A percentile compares a stretch with the other conserved stretches of the same genome.
phyloP scores from a whole-genome alignment of 2,888 invertebrate genomes.

The Ophion ventricosus region DNA sequence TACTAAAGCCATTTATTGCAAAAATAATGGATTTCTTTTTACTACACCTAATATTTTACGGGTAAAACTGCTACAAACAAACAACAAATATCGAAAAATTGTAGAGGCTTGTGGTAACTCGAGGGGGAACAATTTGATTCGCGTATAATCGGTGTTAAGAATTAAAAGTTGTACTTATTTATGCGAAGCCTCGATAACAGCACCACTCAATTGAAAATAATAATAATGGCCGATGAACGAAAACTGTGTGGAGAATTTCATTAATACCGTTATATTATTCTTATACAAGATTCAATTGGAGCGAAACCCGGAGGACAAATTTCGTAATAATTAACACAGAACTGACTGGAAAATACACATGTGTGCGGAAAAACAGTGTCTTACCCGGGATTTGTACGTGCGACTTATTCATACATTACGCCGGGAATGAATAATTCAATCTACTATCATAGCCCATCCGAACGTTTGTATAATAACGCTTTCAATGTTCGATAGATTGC shows the following conservation, averaged over 20 bases:
- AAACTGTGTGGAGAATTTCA: not conserved
- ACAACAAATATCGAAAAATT: too few species aligned
- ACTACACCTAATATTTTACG: too few species aligned
- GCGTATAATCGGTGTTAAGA: not conserved
- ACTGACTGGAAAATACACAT: conserved; percentile 41
- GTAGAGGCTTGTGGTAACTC: too few species aligned
- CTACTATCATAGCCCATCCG: conserved; percentile 35
- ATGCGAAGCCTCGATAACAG: conserved; percentile 4
- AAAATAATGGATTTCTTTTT: too few species aligned
- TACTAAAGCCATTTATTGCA: too few species aligned
- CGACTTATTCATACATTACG: conserved; percentile 20
- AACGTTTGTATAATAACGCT: conserved; percentile 40
- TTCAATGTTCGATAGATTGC: conserved; percentile 54
- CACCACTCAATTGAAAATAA: not conserved
- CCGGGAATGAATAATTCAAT: conserved; percentile 58
- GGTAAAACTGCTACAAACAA: too few species aligned
- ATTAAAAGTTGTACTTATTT: conserved; percentile 7
- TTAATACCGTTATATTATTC: not conserved
- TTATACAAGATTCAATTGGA: too few species aligned
- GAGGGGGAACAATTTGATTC: too few species aligned
- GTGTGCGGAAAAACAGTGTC: conserved; percentile 38
- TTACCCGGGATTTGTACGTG: not conserved
- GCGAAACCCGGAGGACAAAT: too few species aligned
- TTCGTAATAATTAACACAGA: not conserved
- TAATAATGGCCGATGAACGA: not conserved